phyloP scores from a whole-genome alignment of 2,888 invertebrate genomes.

The Malachius bipustulatus region DNA sequence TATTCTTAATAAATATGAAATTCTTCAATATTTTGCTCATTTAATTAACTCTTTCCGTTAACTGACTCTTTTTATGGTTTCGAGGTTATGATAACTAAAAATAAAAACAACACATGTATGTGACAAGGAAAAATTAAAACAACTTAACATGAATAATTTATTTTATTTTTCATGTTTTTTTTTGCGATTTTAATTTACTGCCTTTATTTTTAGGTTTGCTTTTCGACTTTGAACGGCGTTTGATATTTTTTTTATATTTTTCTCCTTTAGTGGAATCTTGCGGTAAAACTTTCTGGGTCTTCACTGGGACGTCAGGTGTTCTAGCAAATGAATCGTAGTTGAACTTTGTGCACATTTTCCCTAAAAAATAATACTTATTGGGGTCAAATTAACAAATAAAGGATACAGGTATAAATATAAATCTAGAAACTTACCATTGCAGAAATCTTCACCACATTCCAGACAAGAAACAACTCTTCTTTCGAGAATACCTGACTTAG shows the following conservation, averaged over 20 bases:
- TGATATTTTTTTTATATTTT: conserved; percentile 28
- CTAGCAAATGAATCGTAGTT: conserved; percentile 46
- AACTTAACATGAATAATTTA: too few relatives aligned
- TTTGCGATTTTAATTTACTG: conserved; percentile 25
- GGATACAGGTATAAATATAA: neutral
- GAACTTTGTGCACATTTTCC: conserved; percentile 43
- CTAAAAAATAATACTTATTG: conserved; percentile 26
- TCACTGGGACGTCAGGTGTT: conserved; percentile 29
- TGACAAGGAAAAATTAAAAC: too few relatives aligned
- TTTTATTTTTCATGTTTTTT: conserved; percentile 11
- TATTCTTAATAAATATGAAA: too few relatives aligned
- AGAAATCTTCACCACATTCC: conserved; percentile 80
- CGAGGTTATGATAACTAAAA: too few relatives aligned
- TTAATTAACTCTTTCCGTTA: too few relatives aligned
- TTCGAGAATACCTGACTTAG: conserved; percentile 70
- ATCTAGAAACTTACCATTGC: conserved; percentile 45
- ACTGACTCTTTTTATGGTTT: too few relatives aligned
- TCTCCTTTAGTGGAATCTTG: conserved; percentile 33
- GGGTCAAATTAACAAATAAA: neutral
- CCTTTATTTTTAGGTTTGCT: conserved; percentile 24
- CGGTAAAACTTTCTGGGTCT: conserved; percentile 29
- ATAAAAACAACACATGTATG: too few relatives aligned
- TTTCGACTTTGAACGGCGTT: conserved; percentile 29
- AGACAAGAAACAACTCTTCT: conserved; percentile 60
- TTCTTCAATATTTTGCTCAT: too few relatives aligned